phyloP scores from a whole-genome alignment of 2,888 invertebrate species.

The Podabrus alpinus region DNA sequence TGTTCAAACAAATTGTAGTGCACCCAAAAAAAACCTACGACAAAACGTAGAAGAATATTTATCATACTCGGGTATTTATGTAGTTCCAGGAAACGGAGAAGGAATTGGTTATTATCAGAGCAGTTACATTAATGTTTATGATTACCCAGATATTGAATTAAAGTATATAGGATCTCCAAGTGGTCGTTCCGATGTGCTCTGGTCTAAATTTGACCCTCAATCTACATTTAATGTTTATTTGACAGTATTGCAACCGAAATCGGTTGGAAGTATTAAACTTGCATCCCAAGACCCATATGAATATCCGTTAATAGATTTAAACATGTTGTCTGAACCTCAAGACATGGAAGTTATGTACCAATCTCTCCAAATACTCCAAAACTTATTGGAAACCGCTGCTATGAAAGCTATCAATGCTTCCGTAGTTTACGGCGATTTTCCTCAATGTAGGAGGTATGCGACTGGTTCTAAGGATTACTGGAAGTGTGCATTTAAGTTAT shows the following conservation, averaged over 20 bases:
- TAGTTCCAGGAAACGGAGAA: slow-evolving; percentile 63
- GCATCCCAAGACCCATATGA: too few relatives aligned
- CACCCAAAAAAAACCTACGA: background rate
- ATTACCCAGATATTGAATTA: slow-evolving; percentile 68
- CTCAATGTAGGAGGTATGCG: slow-evolving; percentile 64
- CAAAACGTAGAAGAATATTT: background rate
- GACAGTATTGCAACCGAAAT: too few relatives aligned
- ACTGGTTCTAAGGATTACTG: slow-evolving; percentile 59
- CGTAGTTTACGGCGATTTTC: slow-evolving; percentile 61
- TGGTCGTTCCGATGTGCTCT: slow-evolving; percentile 52
- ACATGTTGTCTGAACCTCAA: too few relatives aligned
- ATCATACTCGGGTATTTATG: slow-evolving; percentile 51
- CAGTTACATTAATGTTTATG: slow-evolving; percentile 59
- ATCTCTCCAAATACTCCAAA: too few relatives aligned
- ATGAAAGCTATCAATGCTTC: slow-evolving; percentile 61
- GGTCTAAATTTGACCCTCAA: too few relatives aligned
- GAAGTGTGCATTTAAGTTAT: slow-evolving; percentile 59
- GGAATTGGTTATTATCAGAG: slow-evolving; percentile 66
- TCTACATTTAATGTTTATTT: too few relatives aligned
- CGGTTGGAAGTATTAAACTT: too few relatives aligned
- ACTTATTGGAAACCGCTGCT: too few relatives aligned
- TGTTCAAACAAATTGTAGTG: background rate
- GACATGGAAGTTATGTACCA: too few relatives aligned
- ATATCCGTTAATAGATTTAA: too few relatives aligned
- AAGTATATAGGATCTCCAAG: slow-evolving; percentile 64